phyloP scores from a whole-genome alignment of 2,113 vertebrate genomes.

The Capricornis sumatraensis region DNA sequence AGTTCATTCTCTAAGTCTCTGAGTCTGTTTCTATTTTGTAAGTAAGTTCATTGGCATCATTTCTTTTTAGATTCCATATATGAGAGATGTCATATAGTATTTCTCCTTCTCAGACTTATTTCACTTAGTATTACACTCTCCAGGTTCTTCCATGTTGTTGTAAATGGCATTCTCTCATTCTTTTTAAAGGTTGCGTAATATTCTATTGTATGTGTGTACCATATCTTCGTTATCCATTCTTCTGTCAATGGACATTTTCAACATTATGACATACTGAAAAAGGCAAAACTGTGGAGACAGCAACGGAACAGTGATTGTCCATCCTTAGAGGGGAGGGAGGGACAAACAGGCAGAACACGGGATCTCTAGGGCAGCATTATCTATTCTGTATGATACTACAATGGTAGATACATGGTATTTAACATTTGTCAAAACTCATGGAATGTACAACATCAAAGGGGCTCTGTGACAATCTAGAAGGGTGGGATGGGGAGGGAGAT shows the following conservation, averaged over 20 bases:
- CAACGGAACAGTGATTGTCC: neutral
- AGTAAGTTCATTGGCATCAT: neutral
- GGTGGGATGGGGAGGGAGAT: neutral
- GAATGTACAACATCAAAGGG: neutral
- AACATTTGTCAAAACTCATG: neutral
- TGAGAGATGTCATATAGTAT: neutral
- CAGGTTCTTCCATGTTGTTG: neutral
- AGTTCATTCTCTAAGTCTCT: neutral
- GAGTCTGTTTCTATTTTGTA: neutral
- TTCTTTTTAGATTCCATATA: neutral
- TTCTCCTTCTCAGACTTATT: neutral
- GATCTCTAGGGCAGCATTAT: neutral
- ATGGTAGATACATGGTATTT: neutral
- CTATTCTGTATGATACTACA: neutral
- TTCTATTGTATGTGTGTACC: neutral
- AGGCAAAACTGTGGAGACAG: neutral
- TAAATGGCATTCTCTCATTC: neutral
- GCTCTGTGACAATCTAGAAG: neutral
- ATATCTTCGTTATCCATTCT: neutral
- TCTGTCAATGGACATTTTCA: neutral
- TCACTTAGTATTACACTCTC: neutral
- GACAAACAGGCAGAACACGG: neutral
- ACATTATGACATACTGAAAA: neutral
- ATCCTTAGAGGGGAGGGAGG: neutral
- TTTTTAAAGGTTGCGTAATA: neutral